phyloP scores from a whole-genome alignment of 2,888 invertebrate species.

The Limulus polyphemus region DNA sequence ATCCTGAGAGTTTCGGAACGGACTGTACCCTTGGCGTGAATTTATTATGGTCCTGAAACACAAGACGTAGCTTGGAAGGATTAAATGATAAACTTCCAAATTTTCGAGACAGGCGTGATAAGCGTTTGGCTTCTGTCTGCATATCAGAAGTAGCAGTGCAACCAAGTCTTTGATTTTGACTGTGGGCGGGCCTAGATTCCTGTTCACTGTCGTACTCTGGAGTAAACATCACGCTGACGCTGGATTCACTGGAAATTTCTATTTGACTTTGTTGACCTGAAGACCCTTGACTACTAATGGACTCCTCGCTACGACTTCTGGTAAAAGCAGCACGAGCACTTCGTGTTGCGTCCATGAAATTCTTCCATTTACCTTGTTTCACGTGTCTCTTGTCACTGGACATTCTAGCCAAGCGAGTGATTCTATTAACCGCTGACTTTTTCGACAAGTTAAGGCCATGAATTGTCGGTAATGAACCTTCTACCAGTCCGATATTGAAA shows the following conservation, averaged over 20 bases:
- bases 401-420: slow-evolving; percentile 32
- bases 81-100: slow-evolving; percentile 18
- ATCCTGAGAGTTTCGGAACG: background rate
- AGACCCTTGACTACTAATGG: slow-evolving; percentile 14
- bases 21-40: background rate
- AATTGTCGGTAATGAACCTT: slow-evolving; percentile 18
- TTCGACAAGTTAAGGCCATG: slow-evolving; percentile 29
- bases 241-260: slow-evolving; percentile 11
- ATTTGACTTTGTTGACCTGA: slow-evolving; percentile 17
- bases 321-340: slow-evolving; percentile 16
- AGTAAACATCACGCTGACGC: background rate
- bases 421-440: slow-evolving; percentile 28
- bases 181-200: background rate
- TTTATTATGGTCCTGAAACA: slow-evolving; percentile 10
- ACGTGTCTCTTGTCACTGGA: slow-evolving; percentile 29
- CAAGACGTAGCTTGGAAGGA: slow-evolving; percentile 16
- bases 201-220: background rate
- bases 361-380: slow-evolving; percentile 23
- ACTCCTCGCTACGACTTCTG: slow-evolving; percentile 18
- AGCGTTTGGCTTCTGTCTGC: background rate
- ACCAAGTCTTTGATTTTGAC: background rate
- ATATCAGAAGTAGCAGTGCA: too few relatives aligned
- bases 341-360: slow-evolving; percentile 25
- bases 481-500: slow-evolving; percentile 51
- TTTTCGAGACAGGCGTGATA: slow-evolving; percentile 9